Conservation (phyloP, 2,113 vertebrate genomes). For the Asarcornis scutulata region DNA sequence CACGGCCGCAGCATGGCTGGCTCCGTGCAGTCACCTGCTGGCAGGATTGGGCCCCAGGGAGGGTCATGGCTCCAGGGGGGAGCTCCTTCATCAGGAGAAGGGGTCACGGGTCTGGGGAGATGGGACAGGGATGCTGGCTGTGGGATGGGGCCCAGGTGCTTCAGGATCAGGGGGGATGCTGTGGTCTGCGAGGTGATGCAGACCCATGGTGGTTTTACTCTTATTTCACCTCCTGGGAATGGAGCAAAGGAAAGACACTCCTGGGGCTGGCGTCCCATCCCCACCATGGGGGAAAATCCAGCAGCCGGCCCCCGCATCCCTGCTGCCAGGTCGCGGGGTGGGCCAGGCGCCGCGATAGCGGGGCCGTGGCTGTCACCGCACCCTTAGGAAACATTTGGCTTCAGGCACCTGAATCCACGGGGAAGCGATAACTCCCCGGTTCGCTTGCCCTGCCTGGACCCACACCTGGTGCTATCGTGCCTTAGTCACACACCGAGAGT, state of each 20-base stretch:
- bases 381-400: conserved; percentile 73
- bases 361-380: conserved; percentile 56
- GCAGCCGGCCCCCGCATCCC: rapidly evolving
- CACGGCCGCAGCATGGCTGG: background rate
- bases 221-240: background rate
- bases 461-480: conserved; percentile 46
- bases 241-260: background rate
- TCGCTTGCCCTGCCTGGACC: background rate
- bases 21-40: background rate
- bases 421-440: conserved; percentile 6
- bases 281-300: rapidly evolving
- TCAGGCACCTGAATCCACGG: conserved; percentile 55
- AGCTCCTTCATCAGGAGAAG: background rate
- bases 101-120: background rate
- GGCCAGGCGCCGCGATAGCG: conserved; percentile 39
- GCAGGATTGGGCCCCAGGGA: rapidly evolving
- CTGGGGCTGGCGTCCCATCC: background rate
- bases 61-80: background rate
- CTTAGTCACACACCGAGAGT: conserved; percentile 53
- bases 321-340: background rate
- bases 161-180: rapidly evolving
- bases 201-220: too few species aligned
- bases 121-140: background rate
- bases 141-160: background rate
- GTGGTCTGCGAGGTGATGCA: background rate